Evolutionary conservation across 2,797 vertebrate genomes (phyloP), one percentile per base, ranked within the genome.

Genomic region (Capromys pilorides): DNA sequence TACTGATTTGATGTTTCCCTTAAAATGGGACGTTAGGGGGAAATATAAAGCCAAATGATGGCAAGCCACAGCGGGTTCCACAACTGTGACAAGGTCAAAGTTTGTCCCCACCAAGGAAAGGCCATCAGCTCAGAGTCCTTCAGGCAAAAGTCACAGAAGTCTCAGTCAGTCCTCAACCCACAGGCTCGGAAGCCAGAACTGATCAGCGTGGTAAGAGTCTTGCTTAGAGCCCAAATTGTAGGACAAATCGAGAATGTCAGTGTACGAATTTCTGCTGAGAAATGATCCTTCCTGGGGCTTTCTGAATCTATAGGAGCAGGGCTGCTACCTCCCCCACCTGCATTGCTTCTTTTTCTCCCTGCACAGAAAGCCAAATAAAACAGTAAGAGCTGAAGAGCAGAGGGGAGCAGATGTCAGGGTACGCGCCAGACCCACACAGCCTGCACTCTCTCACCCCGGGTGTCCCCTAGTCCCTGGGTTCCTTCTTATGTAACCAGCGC

Each of bases 11-110:
- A 51, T 26, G 1, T 62, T 91, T 84, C 88, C 62, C 80, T 95
- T 95, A 77, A 91, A 84, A 67, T 21, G 14, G 24, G 77, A 36
- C 73, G 41, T 77, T 71, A 10, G 6, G 39, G 28, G 13, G 39
- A 79, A 81, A 67, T 7, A n/a, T n/a, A 88, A 84, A 92, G 45
- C 62, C 86, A 94, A 95, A 92, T 67, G 36, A 80, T 12, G 31
- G n/a, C 45, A 86, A 61, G 22, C 91, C 62, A 88, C 26, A 82
- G 36, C 28, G 31, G 45, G 9, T 10, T 82, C 36, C 45, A 61
- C 95, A 91, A 73, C 0, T 64, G 31, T n/a, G 22, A 12, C 21
- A 39, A 24, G 0, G 26, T 73, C 31, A 26, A 83, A 39, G 22
- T 69, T n/a, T 83, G 24, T 31, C 73, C 75, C 59, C 33, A 2